A percentile compares a stretch with the other conserved stretches of the same genome.
These are phyloP conservation scores for Sciurus vulgaris DNA, from an alignment of 2,797 vertebrate species.

Conservation along the genomic window DNA sequence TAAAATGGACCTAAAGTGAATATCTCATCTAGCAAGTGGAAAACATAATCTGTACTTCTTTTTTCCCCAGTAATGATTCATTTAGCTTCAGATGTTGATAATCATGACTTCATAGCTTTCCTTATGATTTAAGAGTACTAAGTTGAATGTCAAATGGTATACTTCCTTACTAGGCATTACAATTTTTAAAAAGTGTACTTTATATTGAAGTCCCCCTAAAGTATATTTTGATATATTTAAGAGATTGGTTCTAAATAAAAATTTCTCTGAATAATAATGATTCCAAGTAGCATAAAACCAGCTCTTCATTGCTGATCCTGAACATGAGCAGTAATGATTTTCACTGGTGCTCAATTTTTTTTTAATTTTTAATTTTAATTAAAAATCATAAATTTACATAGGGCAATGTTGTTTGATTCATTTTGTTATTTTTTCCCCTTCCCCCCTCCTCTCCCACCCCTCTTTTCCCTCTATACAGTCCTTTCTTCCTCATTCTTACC, in stretches of 20 bases:
- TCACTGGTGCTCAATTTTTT: not conserved
- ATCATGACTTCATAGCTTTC: not conserved
- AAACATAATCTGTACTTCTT: slow-evolving; percentile 14
- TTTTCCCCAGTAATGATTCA: not conserved
- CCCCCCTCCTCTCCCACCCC: no score
- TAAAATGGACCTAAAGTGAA: not conserved
- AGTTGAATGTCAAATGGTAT: not conserved
- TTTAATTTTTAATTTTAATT: no score
- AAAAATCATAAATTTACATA: no score
- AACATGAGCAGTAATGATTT: not conserved
- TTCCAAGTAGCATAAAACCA: not conserved
- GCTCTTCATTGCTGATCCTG: not conserved
- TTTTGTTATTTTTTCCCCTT: no score
- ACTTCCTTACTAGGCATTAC: not conserved
- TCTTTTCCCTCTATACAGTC: no score
- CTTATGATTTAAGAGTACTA: not conserved
- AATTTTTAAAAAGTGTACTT: not conserved
- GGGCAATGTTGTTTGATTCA: no score
- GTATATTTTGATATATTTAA: not conserved
- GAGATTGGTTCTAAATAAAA: not conserved
- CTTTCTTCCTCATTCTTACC: no score
- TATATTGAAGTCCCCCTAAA: slow-evolving; percentile 13
- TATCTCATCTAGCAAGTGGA: not conserved
- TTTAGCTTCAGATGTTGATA: not conserved
- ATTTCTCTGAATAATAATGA: not conserved